Evolutionary conservation across 1,140 invertebrate species (phyloP).

Genomic region (Brachionus koreanus): DNA sequence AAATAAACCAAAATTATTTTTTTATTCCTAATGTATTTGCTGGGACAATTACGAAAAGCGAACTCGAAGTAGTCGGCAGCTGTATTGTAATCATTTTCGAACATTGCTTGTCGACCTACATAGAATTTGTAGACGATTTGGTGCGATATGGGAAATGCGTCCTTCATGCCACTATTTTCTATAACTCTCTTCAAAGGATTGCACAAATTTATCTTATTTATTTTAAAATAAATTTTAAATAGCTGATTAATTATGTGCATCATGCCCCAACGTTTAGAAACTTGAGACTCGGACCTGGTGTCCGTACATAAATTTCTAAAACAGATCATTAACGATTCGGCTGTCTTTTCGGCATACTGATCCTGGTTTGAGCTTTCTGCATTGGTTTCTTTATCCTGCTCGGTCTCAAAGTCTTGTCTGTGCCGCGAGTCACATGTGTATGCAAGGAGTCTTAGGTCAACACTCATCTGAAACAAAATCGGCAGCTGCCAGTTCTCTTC

Average conservation of each 20-base stretch:
- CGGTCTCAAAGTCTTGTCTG: constrained; percentile 51
- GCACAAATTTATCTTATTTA: constrained; percentile 89
- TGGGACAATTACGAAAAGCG: constrained; percentile 85
- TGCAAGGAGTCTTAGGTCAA: constrained; percentile 80
- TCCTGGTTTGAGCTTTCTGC: constrained; percentile 61
- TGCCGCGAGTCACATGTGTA: constrained; percentile 46
- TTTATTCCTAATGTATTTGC: constrained; percentile 78
- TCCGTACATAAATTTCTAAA: constrained; percentile 93
- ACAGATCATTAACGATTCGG: constrained; percentile 84
- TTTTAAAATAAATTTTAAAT: constrained; percentile 89
- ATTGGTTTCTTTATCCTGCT: constrained; percentile 49
- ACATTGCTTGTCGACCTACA: constrained; percentile 93
- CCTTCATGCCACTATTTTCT: constrained; percentile 80
- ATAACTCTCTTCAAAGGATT: constrained; percentile 93
- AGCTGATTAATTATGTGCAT: constrained; percentile 90
- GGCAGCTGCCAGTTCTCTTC: constrained; percentile 94
- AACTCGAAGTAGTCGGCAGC: constrained; percentile 86
- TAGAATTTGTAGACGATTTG: constrained; percentile 91
- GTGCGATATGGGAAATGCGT: constrained; percentile 76
- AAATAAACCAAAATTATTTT: constrained; percentile 88
- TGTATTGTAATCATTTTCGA: constrained; percentile 87
- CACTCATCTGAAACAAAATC: constrained; percentile 78
- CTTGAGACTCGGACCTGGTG: constrained; percentile 76
- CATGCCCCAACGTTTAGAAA: constrained; percentile 92
- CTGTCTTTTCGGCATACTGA: constrained; percentile 83